These are phyloP conservation scores for Oedothorax gibbosus DNA, from an alignment of 1,140 invertebrate genomes.

Conservation along the genomic window DNA sequence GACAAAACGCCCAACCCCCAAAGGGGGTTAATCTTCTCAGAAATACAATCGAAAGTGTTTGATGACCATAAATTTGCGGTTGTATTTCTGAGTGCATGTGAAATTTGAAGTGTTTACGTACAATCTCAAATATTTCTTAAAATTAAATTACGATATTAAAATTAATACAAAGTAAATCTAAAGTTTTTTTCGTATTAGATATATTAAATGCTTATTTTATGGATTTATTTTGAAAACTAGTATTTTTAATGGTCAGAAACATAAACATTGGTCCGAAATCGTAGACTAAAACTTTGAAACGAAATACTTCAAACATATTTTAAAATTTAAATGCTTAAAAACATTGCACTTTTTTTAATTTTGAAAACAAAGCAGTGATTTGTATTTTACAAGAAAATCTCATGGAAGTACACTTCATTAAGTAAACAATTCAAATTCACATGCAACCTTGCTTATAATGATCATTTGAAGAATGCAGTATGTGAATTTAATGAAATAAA, in stretches of 20 bases:
- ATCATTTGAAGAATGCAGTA: not conserved
- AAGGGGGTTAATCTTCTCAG: not conserved
- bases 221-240: no score
- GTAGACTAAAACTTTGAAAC: no score
- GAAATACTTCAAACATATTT: no score
- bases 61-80: conserved; percentile 16
- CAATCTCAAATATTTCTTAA: no score
- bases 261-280: no score
- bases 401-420: not conserved
- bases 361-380: no score
- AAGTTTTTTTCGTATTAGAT: not conserved
- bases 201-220: not conserved
- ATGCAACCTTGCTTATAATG: not conserved
- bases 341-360: no score
- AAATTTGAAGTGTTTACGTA: not conserved
- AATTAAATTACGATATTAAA: no score
- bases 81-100: not conserved
- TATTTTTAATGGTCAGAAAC: no score
- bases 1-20: not conserved
- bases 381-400: not conserved
- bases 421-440: not conserved
- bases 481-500: conserved; percentile 48
- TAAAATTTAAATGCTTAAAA: no score
- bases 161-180: not conserved
- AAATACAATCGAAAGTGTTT: conserved; percentile 2